Base-by-base conservation (phyloP, 2,113 vertebrate species). In the Amphiprion percula region DNA sequence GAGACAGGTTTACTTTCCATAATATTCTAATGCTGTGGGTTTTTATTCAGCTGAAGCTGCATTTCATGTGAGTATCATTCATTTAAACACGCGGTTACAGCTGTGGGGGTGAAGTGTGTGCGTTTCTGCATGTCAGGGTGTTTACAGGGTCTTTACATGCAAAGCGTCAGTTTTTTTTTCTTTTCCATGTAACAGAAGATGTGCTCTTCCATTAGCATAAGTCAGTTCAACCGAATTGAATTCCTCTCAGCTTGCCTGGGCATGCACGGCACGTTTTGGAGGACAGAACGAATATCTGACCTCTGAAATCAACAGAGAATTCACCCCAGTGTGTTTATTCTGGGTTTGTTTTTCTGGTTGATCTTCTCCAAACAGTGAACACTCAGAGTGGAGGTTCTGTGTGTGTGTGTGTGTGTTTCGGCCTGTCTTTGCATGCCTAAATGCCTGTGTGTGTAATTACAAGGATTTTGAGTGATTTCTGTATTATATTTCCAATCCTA, bases 381-480 rank as follows among this genome's bases (percentile, higher is more conserved):
- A 54, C 11, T 53, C 2, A 4, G 0, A 75, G 37, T 49, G 1
- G 58, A 47, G 2, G 54, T 30, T 72, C 8, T 26, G 12, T 52
- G 23, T 28, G 39, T 30, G 24, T 72, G 55, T 61, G 30, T n/a
- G 10, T 37, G 62, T 39, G 24, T 4, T 53, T 19, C 4, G 58
- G 58, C 26, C 10, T 39, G 21, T 73, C 15, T 75, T 41, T 69
- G 30, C 64, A 19, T 58, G 59, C 4, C 24, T 60, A 55, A 70
- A 80, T 72, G 82, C 55, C 46, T 17, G 3, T 75, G 76, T 76
- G 72, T 77, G 58, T 84, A 79, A 87, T 90, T 90, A 77, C 74
- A 68, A 79, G 80, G 80, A 67, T 83, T 84, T 63, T 83, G 74
- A 87, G 66, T 89, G 75, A 82, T 88, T 85, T 87, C 72, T 65